A percentile compares a stretch with the other conserved stretches of the same genome.
Evolutionary conservation across 2,888 invertebrate species (phyloP).

Genomic region (Pomacea canaliculata): DNA sequence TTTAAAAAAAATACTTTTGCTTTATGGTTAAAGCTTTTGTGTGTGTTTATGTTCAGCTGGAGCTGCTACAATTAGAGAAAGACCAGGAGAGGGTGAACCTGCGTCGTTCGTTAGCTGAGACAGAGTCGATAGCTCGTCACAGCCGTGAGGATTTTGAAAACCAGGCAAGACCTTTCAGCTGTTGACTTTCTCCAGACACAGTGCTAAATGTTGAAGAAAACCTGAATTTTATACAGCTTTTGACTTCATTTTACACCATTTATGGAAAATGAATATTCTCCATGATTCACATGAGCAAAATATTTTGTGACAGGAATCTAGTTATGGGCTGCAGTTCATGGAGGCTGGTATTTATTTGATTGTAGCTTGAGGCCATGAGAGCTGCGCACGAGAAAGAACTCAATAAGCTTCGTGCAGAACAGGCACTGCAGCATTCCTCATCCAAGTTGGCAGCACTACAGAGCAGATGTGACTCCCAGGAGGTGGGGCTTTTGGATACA

Average conservation of each 20-base stretch:
- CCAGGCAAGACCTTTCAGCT: slow-evolving; percentile 36
- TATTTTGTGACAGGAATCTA: no score
- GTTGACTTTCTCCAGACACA: no score
- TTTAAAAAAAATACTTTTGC: no score
- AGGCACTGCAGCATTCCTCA: slow-evolving; percentile 60
- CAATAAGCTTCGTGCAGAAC: slow-evolving; percentile 56
- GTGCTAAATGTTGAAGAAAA: no score
- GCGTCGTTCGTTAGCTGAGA: slow-evolving; percentile 58
- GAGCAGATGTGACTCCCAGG: slow-evolving; percentile 64
- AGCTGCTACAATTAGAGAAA: slow-evolving; percentile 52
- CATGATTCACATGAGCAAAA: no score
- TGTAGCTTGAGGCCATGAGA: slow-evolving; percentile 53
- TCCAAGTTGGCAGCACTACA: slow-evolving; percentile 62
- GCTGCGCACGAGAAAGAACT: slow-evolving; percentile 62
- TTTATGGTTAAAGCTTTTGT: no score
- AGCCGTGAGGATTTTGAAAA: slow-evolving; percentile 57
- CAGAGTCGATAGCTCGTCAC: slow-evolving; percentile 52
- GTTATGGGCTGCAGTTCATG: no score
- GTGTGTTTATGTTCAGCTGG: slow-evolving; percentile 45
- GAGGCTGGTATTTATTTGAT: neutral
- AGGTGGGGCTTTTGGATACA: slow-evolving; percentile 43
- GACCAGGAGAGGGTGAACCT: slow-evolving; percentile 61
- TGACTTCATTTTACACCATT: no score
- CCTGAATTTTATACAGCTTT: no score
- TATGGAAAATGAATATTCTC: no score